phyloP scores from a whole-genome alignment of 2,888 invertebrate species.

The Agonopterix heracliana region DNA sequence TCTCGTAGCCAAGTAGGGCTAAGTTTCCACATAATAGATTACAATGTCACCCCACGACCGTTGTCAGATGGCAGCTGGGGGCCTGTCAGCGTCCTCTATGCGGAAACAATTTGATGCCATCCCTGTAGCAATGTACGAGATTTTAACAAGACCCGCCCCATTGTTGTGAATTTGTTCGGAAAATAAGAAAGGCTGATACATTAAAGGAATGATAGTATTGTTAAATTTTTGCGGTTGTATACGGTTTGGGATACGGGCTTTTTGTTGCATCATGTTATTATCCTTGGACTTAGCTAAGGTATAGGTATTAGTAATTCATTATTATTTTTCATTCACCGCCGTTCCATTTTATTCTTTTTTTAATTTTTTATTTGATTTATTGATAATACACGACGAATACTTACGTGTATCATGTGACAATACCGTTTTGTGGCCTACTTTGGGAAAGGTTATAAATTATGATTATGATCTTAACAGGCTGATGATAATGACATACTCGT shows the following conservation, averaged over 20 bases:
- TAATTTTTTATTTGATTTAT: too few species aligned
- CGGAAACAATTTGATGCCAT: slow-evolving; percentile 27
- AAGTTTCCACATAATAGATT: slow-evolving; percentile 43
- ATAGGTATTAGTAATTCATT: too few species aligned
- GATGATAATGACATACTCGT: too few species aligned
- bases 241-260: background rate
- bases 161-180: slow-evolving; percentile 8
- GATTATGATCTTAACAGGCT: too few species aligned
- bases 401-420: too few species aligned
- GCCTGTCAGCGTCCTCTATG: slow-evolving; percentile 34
- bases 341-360: too few species aligned
- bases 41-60: slow-evolving; percentile 50
- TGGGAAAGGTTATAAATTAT: too few species aligned
- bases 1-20: slow-evolving; percentile 6
- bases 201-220: background rate
- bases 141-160: slow-evolving; percentile 17
- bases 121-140: slow-evolving; percentile 21
- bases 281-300: too few species aligned
- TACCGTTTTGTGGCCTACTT: too few species aligned
- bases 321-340: too few species aligned
- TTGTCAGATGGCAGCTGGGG: slow-evolving; percentile 49
- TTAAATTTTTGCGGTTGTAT: background rate
- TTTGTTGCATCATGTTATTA: background rate
- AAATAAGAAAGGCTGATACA: background rate
- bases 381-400: too few species aligned